Base-by-base conservation (phyloP, 2,113 vertebrate genomes). In the Myrmophylax atrothorax region DNA sequence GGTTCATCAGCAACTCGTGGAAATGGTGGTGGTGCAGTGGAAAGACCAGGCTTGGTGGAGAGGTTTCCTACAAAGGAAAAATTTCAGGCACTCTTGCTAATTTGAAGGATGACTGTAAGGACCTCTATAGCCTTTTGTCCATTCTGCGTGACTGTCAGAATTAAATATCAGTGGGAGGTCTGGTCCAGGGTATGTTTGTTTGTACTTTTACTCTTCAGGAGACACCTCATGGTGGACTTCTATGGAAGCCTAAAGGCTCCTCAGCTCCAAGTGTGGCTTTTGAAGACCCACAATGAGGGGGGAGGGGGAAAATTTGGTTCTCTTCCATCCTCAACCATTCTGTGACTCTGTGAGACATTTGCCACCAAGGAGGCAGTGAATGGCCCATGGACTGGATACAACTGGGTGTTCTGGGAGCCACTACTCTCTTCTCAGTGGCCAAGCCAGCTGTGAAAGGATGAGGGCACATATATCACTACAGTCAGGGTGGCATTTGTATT, bases 1-100 rank as follows among this genome's bases (percentile, higher is more conserved):
- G 1, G 0, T 47, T 78, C 42, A 44, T 31, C 82, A 55, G 40
- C 33, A 81, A 3, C 53, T 66, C 0, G 0, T n/a, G 28, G 20
- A 35, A 46, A 29, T 16, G 35, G 31, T 58, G 66, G 24, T 46
- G 60, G 24, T 24, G 23, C 40, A 14, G 29, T 73, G 28, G 42
- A 40, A 85, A 60, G 16, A 55, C 12, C 3, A 5, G 50, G 22
- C 1, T 1, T 26, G 29, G 29, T 42, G 75, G 42, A 50, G 25
- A 56, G 9, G 7, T 33, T 70, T 92, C 40, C 72, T 74, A 10
- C 8, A 52, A n/a, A 25, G 10, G 9, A 60, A 19, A 11, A 15
- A 40, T 28, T 74, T 84, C 56, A n/a, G 52, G 22, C 14, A 53
- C 14, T 8, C 12, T 68, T 7, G 25, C 28, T 60, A 35, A 50